Evolutionary conservation across 2,888 invertebrate species (phyloP).

Genomic region (Anoplius nigerrimus): DNA sequence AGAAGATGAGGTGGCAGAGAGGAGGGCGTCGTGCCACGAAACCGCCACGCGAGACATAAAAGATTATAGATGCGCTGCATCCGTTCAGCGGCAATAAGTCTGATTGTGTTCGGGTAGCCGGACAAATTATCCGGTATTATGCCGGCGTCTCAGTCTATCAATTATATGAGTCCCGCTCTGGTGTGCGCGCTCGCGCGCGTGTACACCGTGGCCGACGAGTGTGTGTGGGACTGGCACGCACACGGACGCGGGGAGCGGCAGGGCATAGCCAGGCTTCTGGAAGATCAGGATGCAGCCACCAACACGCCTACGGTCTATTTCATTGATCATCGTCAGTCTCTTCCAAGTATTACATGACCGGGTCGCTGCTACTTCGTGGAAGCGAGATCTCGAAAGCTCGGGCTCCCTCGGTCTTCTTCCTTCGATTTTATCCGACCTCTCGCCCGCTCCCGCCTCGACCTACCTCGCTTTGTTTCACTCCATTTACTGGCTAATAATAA

Average conservation of each 20-base stretch:
- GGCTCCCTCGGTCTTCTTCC: neutral
- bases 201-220: conserved; percentile 22
- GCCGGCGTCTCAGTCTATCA: conserved; percentile 72
- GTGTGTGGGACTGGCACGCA: conserved; percentile 16
- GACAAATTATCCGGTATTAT: conserved; percentile 74
- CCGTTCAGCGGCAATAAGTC: conserved; percentile 74
- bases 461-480: neutral
- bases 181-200: conserved; percentile 16
- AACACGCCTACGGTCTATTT: conserved; percentile 64
- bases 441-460: neutral
- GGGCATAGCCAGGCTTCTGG: conserved; percentile 20
- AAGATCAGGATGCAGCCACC: conserved; percentile 36
- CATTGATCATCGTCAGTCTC: conserved; percentile 67
- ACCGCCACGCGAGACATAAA: conserved; percentile 65
- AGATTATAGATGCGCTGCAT: conserved; percentile 73
- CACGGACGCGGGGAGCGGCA: conserved; percentile 10
- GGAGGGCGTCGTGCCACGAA: conserved; percentile 17
- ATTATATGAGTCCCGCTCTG: conserved; percentile 60
- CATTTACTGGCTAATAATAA: neutral
- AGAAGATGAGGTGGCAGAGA: neutral
- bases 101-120: conserved; percentile 71
- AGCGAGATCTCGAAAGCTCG: conserved; percentile 2
- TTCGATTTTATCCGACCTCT: neutral
- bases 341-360: conserved; percentile 45
- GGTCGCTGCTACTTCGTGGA: conserved; percentile 38